A percentile compares a stretch with the other conserved stretches of the same genome.
These are phyloP conservation scores for Leptopilina syphax DNA, from an alignment of 2,888 invertebrate genomes.

Conservation along the genomic window DNA sequence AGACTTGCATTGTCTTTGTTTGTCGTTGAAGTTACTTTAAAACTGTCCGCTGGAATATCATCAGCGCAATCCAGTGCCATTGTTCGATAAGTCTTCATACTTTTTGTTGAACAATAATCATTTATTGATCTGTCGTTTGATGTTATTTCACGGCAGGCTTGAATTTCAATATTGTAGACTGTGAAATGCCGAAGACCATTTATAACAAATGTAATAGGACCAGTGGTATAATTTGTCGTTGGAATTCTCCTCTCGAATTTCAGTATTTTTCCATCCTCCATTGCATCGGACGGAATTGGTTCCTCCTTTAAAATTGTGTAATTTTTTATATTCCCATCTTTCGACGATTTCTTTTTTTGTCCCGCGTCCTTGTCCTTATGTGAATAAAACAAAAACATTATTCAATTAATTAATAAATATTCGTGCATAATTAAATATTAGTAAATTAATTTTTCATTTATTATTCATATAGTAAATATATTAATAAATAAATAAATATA, in stretches of 20 bases:
- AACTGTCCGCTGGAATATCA: conserved; percentile 68
- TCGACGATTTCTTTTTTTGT: not conserved
- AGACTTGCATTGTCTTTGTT: conserved; percentile 71
- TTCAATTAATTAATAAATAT: not conserved
- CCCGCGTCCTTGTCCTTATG: conserved; percentile 53
- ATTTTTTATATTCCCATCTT: not conserved
- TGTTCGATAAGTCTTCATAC: conserved; percentile 78
- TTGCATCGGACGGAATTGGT: conserved; percentile 49
- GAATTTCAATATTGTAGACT: conserved; percentile 85
- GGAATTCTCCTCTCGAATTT: conserved; percentile 64
- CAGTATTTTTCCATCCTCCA: conserved; percentile 58
- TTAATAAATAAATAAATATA: too few relatives aligned
- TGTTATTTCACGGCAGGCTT: conserved; percentile 86
- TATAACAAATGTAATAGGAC: conserved; percentile 77
- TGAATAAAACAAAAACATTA: not conserved
- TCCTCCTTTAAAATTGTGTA: not conserved
- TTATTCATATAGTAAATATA: too few relatives aligned
- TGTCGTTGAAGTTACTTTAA: conserved; percentile 61
- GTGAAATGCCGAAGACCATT: conserved; percentile 86
- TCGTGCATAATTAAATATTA: too few relatives aligned
- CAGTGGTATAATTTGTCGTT: conserved; percentile 57
- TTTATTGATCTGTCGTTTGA: conserved; percentile 70
- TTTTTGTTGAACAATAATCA: conserved; percentile 79
- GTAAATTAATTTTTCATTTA: too few relatives aligned
- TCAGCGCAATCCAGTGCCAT: conserved; percentile 72